Base-by-base conservation (phyloP, 1,140 invertebrate species). In the Tetraneura akinire region DNA sequence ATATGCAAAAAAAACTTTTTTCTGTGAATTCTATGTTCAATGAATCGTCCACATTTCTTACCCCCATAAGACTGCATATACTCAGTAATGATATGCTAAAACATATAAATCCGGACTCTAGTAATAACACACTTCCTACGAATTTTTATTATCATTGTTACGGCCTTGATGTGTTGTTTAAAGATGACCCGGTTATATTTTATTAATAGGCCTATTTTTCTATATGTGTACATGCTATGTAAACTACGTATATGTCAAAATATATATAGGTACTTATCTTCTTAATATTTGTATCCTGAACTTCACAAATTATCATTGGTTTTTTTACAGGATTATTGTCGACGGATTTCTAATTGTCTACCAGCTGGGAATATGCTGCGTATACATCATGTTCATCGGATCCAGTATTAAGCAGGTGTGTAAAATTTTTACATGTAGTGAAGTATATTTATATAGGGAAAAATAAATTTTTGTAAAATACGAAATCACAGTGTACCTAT, bases 341-440 rank as follows among this genome's bases (percentile, higher is more conserved):
- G 91, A 92, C 82, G 84, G 88, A 1, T 93, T 94, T 84, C 87
- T 96, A 76, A 91, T 93, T n/a, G 88, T 94, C 55, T 94, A 94
- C 82, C 94, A 96, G 85, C 88, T 96, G 80, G 94, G 94, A 51
- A 95, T 96, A 84, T 96, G 94, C 84, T 94, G 93, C 83, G 93
- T 95, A 3, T 96, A 96, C 86, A 91, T 94, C 37, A 91, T 96
- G 6, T 96, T 96, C 85, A 92, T 96, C 18, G 90, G 93, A 1
- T 88, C 90, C 42, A 95, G 90, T 83, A 87, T 92, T 6, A 90
- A 91, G 84, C 87, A 90, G 87, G 90, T 88, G 82, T 83, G 73
- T 62, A 14, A 37, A 37, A 37, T 4, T 4, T 37, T 37, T n/a
- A n/a, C n/a, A 37, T 4, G 32, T 8, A 37, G 8, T 37, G 8